A percentile compares a stretch with the other conserved stretches of the same genome.
These are phyloP conservation scores for Aplysia californica DNA, from an alignment of 1,140 invertebrate genomes.

Conservation along the genomic window DNA sequence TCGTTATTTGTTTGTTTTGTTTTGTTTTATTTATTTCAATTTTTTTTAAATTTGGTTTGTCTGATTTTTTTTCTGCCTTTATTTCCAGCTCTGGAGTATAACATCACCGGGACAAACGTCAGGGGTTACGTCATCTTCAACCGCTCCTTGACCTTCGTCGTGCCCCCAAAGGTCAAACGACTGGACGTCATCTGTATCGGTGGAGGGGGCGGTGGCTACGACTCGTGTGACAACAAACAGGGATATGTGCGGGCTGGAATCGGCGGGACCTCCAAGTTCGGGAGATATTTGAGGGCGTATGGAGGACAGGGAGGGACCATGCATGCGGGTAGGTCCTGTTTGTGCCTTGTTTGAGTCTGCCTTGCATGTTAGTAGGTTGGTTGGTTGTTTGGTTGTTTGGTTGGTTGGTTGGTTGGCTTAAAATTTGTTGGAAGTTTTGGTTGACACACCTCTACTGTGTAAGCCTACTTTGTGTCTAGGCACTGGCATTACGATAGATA, in stretches of 20 bases:
- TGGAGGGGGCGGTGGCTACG: slow-evolving; percentile 31
- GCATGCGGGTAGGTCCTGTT: slow-evolving; percentile 12
- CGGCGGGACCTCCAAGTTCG: slow-evolving; percentile 10
- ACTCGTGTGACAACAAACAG: slow-evolving; percentile 12
- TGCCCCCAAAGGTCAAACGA: slow-evolving; percentile 11
- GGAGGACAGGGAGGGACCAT: slow-evolving; percentile 15
- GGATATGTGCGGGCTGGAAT: neutral
- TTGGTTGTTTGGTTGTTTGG: too few relatives aligned
- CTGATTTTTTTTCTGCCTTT: too few relatives aligned
- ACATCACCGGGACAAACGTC: neutral
- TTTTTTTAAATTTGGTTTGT: too few relatives aligned
- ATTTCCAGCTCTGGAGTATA: slow-evolving; percentile 4
- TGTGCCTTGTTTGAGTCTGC: too few relatives aligned
- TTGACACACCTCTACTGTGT: too few relatives aligned
- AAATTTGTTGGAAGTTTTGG: too few relatives aligned
- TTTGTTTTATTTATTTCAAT: too few relatives aligned
- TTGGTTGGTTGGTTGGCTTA: too few relatives aligned
- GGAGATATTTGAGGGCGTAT: slow-evolving; percentile 11
- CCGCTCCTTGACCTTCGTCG: slow-evolving; percentile 19
- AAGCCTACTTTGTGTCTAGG: too few relatives aligned
- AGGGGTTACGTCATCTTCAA: slow-evolving; percentile 23
- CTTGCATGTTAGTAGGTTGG: too few relatives aligned
- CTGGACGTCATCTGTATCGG: slow-evolving; percentile 35
- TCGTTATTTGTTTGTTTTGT: too few relatives aligned
- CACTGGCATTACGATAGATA: neutral